These are phyloP conservation scores for Tupiocoris notatus DNA, from an alignment of 2,888 invertebrate species.

Conservation along the genomic window DNA sequence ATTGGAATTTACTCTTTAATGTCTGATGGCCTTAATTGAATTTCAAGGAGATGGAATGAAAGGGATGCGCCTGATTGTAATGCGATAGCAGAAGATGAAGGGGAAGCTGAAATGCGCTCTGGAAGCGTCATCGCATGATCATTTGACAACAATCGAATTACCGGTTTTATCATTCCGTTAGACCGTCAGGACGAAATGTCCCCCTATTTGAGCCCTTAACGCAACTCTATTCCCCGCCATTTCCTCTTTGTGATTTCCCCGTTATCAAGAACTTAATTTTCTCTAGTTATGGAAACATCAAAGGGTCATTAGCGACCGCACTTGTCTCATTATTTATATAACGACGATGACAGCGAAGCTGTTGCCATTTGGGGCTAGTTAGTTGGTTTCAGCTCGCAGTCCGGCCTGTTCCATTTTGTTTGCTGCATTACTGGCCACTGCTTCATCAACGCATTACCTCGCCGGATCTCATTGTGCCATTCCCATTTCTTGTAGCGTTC, in stretches of 20 bases:
- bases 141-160: conserved; percentile 21
- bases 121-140: conserved; percentile 8
- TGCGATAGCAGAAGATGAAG: not conserved
- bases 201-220: too few relatives aligned
- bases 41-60: conserved; percentile 1
- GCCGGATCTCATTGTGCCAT: not conserved
- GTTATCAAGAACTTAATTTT: conserved; percentile 20
- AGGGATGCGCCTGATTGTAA: conserved; percentile 15
- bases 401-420: too few relatives aligned
- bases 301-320: conserved; percentile 36
- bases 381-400: not conserved
- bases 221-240: not conserved
- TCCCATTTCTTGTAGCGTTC: too few relatives aligned
- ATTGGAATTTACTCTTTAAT: not conserved
- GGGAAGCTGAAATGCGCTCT: conserved; percentile 20
- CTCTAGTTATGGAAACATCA: conserved; percentile 37
- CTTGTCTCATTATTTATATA: conserved; percentile 38
- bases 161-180: conserved; percentile 31
- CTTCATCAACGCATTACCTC: not conserved
- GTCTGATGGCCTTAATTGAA: conserved; percentile 20
- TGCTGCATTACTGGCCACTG: not conserved
- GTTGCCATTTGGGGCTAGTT: conserved; percentile 1
- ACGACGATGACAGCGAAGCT: conserved; percentile 18
- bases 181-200: not conserved
- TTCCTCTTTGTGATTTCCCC: conserved; percentile 25